Percentiles rank a stretch among this genome's conserved stretches.
Conservation (phyloP, 2,797 vertebrate genomes). For the Meriones psammophilus region DNA sequence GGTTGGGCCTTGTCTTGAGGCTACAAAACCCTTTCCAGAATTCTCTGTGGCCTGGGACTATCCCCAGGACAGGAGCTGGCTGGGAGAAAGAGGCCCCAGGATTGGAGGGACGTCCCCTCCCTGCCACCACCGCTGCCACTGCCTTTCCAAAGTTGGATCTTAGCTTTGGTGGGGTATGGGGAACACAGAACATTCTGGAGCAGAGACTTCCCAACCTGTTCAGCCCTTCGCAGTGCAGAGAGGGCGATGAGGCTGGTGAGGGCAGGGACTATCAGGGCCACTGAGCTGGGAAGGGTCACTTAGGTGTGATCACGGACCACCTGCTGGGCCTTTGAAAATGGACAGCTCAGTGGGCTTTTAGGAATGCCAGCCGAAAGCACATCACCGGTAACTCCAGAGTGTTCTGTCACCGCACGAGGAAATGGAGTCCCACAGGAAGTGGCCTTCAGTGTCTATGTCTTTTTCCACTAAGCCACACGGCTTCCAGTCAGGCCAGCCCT, state of each 20-base stretch:
- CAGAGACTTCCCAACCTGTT: neutral
- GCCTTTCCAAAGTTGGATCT: neutral
- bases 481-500: neutral
- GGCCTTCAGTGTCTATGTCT: neutral
- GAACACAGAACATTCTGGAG: neutral
- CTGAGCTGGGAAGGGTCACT: neutral
- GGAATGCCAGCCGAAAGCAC: too few relatives aligned
- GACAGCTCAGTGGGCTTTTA: neutral
- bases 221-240: neutral
- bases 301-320: neutral
- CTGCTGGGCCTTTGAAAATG: neutral
- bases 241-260: neutral
- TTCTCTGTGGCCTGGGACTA: neutral
- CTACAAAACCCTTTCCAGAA: neutral
- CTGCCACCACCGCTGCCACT: neutral
- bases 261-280: neutral
- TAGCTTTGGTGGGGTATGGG: fast-evolving
- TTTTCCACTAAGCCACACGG: neutral
- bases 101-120: neutral
- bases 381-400: neutral
- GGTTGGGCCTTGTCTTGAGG: neutral
- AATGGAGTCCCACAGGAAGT: neutral
- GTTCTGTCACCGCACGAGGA: neutral
- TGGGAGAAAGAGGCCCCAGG: neutral
- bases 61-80: neutral